Evolutionary conservation across 2,888 invertebrate genomes (phyloP), one percentile per base, ranked within the genome.

Genomic region (Eulithis testata): DNA sequence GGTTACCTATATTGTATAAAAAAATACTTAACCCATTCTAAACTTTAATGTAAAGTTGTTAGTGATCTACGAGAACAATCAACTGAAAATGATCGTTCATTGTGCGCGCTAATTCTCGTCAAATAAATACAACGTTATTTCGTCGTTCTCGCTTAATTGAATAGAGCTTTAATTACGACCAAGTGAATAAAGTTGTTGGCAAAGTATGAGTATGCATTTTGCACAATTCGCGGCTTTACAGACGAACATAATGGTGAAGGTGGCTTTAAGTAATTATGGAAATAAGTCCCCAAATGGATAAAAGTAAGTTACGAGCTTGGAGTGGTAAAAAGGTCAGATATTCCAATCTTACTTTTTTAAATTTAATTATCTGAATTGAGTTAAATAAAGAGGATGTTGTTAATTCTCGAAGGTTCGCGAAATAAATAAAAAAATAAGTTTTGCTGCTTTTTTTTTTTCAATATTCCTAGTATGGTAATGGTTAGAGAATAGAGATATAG

Each of bases 141-240:
- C 67, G 73, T 65, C 47, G 63, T 55, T 57, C 60, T 60, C 65
- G 63, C 61, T 67, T 78, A 80, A 81, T 77, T 79, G 75, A 76
- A 81, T 75, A 71, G 74, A 74, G 74, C 71, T 79, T 78, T 80
- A 79, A 81, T 81, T 82, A 75, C 79, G 60, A 75, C 63, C 70
- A 68, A 69, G 71, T 74, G 73, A 81, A 73, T 81, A 72, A 76
- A 71, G 72, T 73, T 65, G 73, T 70, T 73, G 69, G 69, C 76
- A 74, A 78, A 79, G 74, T 76, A 75, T 77, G 75, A 40, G 40
- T 40, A 40, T n/a, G 44, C 74, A 75, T 63, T 76, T 68, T 67
- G 68, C 63, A 60, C 65, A 62, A 68, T 60, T 63, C 66, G 54
- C 63, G 53, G 60, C 66, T 67, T 74, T 75, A 74, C 68, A 55